Evolutionary conservation across 2,888 invertebrate species (phyloP), one percentile per base, ranked within the genome.

Genomic region (Melinaea marsaeus): DNA sequence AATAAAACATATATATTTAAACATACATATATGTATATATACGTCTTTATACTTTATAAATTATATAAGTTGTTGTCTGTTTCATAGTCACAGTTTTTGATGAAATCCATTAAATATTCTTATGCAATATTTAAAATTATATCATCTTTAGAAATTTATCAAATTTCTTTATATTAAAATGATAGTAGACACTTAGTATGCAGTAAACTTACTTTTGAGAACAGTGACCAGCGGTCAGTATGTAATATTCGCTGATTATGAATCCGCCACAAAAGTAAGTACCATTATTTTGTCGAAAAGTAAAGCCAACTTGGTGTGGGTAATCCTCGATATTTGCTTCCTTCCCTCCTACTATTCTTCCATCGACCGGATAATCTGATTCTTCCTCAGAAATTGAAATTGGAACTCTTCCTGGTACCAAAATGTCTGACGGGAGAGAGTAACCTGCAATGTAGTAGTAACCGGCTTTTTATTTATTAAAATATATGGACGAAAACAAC

Each of bases 201-300:
- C 22, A 22, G 34, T 32, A n/a, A 51, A 51, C 51, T 75, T 77
- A 92, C 92, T 87, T 72, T 63, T 84, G 82, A 4, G 89, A 83
- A 62, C 92, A 92, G 72, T 92, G 91, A 0, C 78, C 92, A 0
- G 92, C 91, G 0, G 91, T 91, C n/a, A 89, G 37, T 13, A 92
- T 85, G 66, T 85, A 89, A 13, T 80, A 76, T 58, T 85, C 77
- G 58, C 86, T 90, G 55, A 92, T 74, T 6, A 92, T 89, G 63
- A 88, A 86, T 0, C 91, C 91, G 0, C 91, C 92, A 60, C 92
- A 92, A 70, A 86, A 86, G 65, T 82, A 91, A 0, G 80, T 79
- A 59, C 85, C 82, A 72, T 87, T 83, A 4, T 83, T 85, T 35
- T 51, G 51, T 51, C 32, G 51, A n/a, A 51, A 51, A 51, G 88